phyloP scores from a whole-genome alignment of 2,113 vertebrate genomes.

The Neotragus moschatus region DNA sequence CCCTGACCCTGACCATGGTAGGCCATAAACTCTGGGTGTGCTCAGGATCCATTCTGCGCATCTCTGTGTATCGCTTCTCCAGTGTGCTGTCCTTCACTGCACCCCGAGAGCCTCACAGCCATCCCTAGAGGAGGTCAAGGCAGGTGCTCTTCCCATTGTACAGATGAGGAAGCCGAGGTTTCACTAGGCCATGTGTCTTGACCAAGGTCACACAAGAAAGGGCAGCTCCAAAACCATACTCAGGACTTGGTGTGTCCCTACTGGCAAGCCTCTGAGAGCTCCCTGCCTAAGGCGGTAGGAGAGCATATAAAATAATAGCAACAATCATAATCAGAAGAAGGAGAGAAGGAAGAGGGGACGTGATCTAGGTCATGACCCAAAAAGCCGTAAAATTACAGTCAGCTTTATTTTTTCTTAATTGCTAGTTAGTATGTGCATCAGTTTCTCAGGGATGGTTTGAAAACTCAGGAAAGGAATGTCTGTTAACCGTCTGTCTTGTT shows the following conservation, averaged over 20 bases:
- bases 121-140: background rate
- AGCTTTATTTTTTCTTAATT: background rate
- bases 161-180: background rate
- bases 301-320: background rate
- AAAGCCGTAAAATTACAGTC: background rate
- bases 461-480: background rate
- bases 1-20: background rate
- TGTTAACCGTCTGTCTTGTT: background rate
- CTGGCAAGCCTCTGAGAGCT: background rate
- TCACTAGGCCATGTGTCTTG: background rate
- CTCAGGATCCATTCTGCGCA: too few relatives aligned
- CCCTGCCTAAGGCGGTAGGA: too few relatives aligned
- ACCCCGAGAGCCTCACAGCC: background rate
- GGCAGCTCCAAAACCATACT: background rate
- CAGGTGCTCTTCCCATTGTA: background rate
- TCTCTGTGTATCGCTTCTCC: background rate
- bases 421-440: background rate
- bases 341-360: background rate
- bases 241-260: background rate
- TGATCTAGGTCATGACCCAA: background rate
- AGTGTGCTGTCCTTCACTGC: too few relatives aligned
- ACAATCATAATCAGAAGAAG: background rate
- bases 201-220: background rate
- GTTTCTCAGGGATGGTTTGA: background rate
- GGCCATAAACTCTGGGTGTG: background rate